Base-by-base conservation (phyloP, 2,113 vertebrate genomes). In the Gracilinanus agilis region DNA sequence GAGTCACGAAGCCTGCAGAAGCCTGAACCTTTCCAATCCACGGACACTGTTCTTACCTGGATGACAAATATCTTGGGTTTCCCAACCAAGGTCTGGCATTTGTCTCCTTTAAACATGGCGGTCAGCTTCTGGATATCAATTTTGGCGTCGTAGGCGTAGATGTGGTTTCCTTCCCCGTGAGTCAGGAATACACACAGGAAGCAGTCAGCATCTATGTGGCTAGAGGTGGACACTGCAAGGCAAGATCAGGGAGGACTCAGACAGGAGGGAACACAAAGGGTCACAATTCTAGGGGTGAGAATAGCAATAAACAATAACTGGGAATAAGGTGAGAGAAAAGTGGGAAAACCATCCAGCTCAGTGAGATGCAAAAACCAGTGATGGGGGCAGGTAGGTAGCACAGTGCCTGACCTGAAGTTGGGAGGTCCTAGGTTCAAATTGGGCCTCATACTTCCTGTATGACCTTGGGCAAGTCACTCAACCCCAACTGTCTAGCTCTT, bases 51-150 rank as follows among this genome's bases (percentile, higher is more conserved):
- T 91, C 98, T 98, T 98, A 99, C 99, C 99, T 99, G 99, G 91
- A 99, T 98, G 95, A 99, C 98, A 94, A 99, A 99, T 97, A 99
- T 99, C 98, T 99, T 99, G 0, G 99, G 99, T 97, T 99, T 99
- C 44, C 99, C 99, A 24, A 99, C 99, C 49, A 99, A 98, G 95
- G 99, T 99, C 55, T 0, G 97, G 97, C 99, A 99, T 53, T 98
- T 99, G 97, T 99, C 98, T 96, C 99, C 99, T 98, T 98, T 99
- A 98, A 99, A 99, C 97, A 98, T 96, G 89, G 98, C 94, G 0
- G 99, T 99, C 94, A 99, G 91, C 0, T 97, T 97, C 94, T 98
- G 98, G 94, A 99, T 99, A 94, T 98, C 95, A 90, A 99, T 99
- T 98, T 98, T 98, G 53, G 29, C 98, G 24, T 99, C 99, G 0